Conservation (phyloP, 2,797 vertebrate species). For the Acanthurus leucopareius region DNA sequence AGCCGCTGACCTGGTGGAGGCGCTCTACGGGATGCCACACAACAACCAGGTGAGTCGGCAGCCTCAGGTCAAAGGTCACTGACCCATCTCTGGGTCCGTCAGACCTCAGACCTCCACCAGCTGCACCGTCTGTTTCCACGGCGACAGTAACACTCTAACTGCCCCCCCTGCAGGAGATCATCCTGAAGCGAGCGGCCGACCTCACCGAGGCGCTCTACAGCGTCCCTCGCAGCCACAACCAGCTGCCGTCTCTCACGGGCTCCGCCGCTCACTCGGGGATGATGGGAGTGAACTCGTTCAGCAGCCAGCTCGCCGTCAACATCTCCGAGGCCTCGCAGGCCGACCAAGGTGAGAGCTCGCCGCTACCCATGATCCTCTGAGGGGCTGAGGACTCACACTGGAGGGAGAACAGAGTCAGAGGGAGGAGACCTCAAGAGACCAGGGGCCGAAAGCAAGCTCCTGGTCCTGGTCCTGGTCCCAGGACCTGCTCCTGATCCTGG, state of each 20-base stretch:
- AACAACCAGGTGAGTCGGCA: constrained; percentile 78
- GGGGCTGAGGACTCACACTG: too few relatives aligned
- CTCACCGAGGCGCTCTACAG: constrained; percentile 89
- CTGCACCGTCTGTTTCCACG: too few relatives aligned
- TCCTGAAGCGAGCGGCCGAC: constrained; percentile 80
- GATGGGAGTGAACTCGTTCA: constrained; percentile 94
- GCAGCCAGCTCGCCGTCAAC: constrained; percentile 92
- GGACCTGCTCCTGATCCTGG: too few relatives aligned
- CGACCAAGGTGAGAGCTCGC: constrained; percentile 88
- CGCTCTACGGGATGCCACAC: constrained; percentile 81
- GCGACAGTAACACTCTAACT: too few relatives aligned
- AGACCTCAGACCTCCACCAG: too few relatives aligned
- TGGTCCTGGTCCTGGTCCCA: too few relatives aligned
- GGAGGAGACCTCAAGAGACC: too few relatives aligned
- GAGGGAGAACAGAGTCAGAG: background rate
- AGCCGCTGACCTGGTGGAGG: constrained; percentile 80
- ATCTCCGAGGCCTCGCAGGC: constrained; percentile 91
- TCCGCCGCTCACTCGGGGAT: constrained; percentile 89
- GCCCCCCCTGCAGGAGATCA: constrained; percentile 69
- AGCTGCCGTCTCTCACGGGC: constrained; percentile 90
- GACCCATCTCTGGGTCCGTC: too few relatives aligned
- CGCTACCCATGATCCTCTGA: constrained; percentile 8
- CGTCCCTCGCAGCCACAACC: constrained; percentile 91
- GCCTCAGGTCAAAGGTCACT: background rate
- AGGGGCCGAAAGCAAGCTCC: too few relatives aligned